These are phyloP conservation scores for human (Homo sapiens) DNA, from an alignment of 2,113 vertebrate genomes.

Conservation along the genomic window GRCh38 chr19:2757001-2757500, in stretches of 20 bases:
- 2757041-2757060: no score
- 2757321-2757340: no score
- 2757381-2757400: slow-evolving; percentile 94
- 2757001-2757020: no score
- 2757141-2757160: background rate
- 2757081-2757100: background rate
- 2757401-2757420: slow-evolving; percentile 96
- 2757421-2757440: slow-evolving; percentile 98
- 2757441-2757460: slow-evolving; percentile 97
- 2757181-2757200: no score
- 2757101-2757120: no score
- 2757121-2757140: no score
- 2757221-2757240: no score
- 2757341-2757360: slow-evolving; percentile 90
- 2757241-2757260: no score
- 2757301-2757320: no score
- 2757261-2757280: no score
- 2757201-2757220: no score
- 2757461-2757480: accelerated
- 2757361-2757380: slow-evolving; percentile 92
- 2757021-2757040: background rate
- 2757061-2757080: background rate
- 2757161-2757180: background rate
- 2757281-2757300: no score
- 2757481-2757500: background rate